Evolutionary conservation across 2,888 invertebrate genomes (phyloP).

Genomic region (Andrena minutula): DNA sequence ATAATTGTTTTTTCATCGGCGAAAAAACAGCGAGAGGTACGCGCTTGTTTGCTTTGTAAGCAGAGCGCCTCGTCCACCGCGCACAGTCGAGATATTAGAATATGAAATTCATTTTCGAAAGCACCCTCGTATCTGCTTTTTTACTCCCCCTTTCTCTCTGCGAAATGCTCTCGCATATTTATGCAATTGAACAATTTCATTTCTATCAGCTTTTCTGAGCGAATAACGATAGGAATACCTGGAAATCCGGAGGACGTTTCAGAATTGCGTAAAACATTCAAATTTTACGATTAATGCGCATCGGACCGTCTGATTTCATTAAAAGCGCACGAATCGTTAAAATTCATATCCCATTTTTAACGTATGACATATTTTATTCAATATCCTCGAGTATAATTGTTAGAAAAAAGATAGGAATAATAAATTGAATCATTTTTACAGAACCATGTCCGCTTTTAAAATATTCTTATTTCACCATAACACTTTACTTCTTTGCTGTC

Average conservation of each 20-base stretch:
- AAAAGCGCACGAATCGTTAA: too few relatives aligned
- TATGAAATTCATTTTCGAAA: conserved; percentile 35
- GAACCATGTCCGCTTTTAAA: too few relatives aligned
- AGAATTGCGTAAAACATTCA: neutral
- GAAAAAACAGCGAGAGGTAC: conserved; percentile 47
- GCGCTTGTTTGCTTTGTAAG: conserved; percentile 68
- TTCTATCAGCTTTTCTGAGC: conserved; percentile 11
- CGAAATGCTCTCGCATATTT: neutral
- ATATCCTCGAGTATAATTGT: too few relatives aligned
- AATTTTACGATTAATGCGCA: neutral
- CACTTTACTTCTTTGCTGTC: too few relatives aligned
- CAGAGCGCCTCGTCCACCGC: conserved; percentile 49
- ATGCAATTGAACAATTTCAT: neutral
- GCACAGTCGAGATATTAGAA: conserved; percentile 48
- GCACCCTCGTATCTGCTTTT: neutral
- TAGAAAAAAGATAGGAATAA: too few relatives aligned
- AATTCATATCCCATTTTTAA: too few relatives aligned
- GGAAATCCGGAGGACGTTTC: neutral
- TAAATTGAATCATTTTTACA: too few relatives aligned
- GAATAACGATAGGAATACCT: neutral
- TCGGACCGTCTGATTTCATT: neutral
- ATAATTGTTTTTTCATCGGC: conserved; percentile 66
- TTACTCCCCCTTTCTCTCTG: neutral
- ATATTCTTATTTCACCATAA: too few relatives aligned
- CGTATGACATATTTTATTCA: too few relatives aligned